Evolutionary conservation across 1,140 invertebrate genomes (phyloP), one percentile per base, ranked within the genome.

Genomic region (Meteorus sp.): DNA sequence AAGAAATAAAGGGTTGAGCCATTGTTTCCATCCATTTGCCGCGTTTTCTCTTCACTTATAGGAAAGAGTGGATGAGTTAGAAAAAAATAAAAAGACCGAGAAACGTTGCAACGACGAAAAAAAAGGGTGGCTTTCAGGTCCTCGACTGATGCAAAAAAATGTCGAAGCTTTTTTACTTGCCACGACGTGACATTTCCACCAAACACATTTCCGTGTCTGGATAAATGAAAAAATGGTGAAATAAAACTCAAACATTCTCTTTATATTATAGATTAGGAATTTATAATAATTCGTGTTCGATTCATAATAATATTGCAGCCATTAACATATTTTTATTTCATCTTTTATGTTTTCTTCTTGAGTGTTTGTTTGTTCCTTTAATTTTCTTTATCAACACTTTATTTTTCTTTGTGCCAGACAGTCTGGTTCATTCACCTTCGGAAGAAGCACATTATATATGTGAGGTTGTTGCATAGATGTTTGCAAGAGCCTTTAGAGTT

Each of bases 21-120:
- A 50, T 50, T 50, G 47, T 50, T 27, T 27, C 9, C 17, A 50
- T 50, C 47, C 47, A 50, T 50, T 50, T 50, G 27, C 47, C 29
- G 29, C 47, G 29, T 17, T 50, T 50, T 50, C 33, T 33, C 29
- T 22, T 15, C 23, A 13, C 4, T 11, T 6, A 2, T 25, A n/a
- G n/a, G n/a, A n/a, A n/a, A n/a, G n/a, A n/a, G n/a, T n/a, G n/a
- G n/a, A n/a, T n/a, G n/a, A n/a, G n/a, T n/a, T n/a, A n/a, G n/a
- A n/a, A n/a, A n/a, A n/a, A n/a, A n/a, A n/a, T n/a, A n/a, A n/a
- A n/a, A n/a, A n/a, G n/a, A n/a, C n/a, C n/a, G n/a, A n/a, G n/a
- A n/a, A n/a, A n/a, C n/a, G n/a, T n/a, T n/a, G n/a, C n/a, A n/a
- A n/a, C n/a, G n/a, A n/a, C n/a, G n/a, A n/a, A n/a, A n/a, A n/a